These are phyloP conservation scores for Apodemia zela DNA, from an alignment of 2,888 invertebrate species.

Conservation along the genomic window DNA sequence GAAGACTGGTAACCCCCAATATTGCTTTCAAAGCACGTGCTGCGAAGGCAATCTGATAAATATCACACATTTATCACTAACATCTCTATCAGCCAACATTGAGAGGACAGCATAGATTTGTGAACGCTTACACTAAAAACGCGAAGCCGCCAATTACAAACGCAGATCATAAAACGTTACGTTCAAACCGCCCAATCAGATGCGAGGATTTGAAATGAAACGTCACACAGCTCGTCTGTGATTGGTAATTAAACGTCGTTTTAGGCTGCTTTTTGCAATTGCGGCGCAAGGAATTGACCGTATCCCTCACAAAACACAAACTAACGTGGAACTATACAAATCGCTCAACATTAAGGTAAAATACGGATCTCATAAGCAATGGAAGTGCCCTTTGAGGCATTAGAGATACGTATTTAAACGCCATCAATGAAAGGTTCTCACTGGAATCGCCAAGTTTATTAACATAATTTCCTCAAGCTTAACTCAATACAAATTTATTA, in stretches of 20 bases:
- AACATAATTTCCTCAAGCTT: slow-evolving; percentile 12
- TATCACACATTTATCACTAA: slow-evolving; percentile 64
- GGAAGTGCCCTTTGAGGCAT: slow-evolving; percentile 25
- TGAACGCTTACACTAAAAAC: slow-evolving; percentile 22
- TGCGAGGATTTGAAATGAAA: background rate
- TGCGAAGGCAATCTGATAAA: slow-evolving; percentile 57
- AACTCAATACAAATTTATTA: slow-evolving; percentile 21
- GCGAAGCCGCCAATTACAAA: slow-evolving; percentile 12
- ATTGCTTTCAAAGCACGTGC: slow-evolving; percentile 47
- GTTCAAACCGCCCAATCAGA: background rate
- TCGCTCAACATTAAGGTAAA: slow-evolving; percentile 41
- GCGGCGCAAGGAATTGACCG: slow-evolving; percentile 59
- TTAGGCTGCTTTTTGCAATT: background rate
- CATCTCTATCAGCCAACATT: slow-evolving; percentile 42
- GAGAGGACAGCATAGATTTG: slow-evolving; percentile 41
- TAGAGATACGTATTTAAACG: slow-evolving; percentile 7
- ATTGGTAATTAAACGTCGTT: background rate
- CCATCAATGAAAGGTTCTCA: slow-evolving; percentile 4
- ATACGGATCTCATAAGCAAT: slow-evolving; percentile 26
- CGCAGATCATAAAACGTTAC: background rate
- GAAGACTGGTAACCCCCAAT: slow-evolving; percentile 20
- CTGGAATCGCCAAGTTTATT: slow-evolving; percentile 12
- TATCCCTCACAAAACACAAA: slow-evolving; percentile 59
- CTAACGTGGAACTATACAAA: slow-evolving; percentile 69
- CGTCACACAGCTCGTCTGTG: background rate